These are phyloP conservation scores for Bryconaethiops microstoma DNA, from an alignment of 2,797 vertebrate genomes.

Conservation along the genomic window DNA sequence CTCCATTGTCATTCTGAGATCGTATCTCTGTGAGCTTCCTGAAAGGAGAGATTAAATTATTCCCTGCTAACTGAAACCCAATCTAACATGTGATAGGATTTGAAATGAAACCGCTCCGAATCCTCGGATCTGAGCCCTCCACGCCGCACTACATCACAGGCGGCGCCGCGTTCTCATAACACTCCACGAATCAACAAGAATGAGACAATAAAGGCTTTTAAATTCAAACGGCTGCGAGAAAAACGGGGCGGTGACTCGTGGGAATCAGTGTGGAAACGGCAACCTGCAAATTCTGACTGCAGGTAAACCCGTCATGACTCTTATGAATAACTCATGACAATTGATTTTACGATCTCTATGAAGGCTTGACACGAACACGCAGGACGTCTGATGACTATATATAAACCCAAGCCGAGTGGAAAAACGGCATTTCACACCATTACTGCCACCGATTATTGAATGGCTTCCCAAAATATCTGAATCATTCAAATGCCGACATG, in stretches of 20 bases:
- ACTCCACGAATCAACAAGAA: slow-evolving; percentile 17
- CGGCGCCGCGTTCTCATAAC: not conserved
- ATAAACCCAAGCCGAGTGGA: not conserved
- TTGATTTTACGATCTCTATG: not conserved
- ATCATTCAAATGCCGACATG: not conserved
- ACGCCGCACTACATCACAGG: slow-evolving; percentile 6
- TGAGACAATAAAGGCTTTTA: not conserved
- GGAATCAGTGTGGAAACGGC: not conserved
- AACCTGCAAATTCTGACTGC: not conserved
- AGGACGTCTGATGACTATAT: not conserved
- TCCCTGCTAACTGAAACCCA: slow-evolving; percentile 41
- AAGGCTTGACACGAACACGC: not conserved
- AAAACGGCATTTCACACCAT: too few species aligned
- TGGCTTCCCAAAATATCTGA: not conserved
- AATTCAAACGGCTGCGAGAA: not conserved
- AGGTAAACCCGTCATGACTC: not conserved
- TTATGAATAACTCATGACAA: not conserved
- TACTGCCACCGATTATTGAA: not conserved
- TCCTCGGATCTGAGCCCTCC: slow-evolving; percentile 1
- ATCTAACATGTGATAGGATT: slow-evolving; percentile 22
- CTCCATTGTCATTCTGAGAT: slow-evolving; percentile 39
- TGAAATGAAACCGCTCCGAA: slow-evolving; percentile 10
- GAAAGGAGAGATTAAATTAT: slow-evolving; percentile 34
- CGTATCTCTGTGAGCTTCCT: slow-evolving; percentile 13
- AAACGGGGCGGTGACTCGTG: not conserved